Base-by-base conservation (phyloP, 53 echinoderm and acorn worm genomes). In the Holothuria scabra region DNA sequence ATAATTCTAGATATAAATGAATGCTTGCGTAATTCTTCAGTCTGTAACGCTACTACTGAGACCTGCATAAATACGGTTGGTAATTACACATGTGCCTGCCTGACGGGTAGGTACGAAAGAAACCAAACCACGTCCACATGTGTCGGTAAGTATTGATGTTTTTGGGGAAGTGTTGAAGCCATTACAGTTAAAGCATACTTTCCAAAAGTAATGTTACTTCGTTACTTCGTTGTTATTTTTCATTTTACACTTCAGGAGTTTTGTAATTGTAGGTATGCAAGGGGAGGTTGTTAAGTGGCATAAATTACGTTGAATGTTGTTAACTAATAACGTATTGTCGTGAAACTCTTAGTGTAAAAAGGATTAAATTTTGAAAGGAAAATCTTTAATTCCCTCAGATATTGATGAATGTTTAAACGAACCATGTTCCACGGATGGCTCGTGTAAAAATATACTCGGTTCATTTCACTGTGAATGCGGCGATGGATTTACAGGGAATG, bases 331-430 rank as follows among this genome's bases (percentile, higher is more conserved):
- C 10, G 2, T 4, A 10, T 41, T 41, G 41, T 35, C 35, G 35
- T 4, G 3, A 35, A n/a, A n/a, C n/a, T n/a, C n/a, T n/a, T n/a
- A 6, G 35, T 35, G 3, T 35, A 6, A 10, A 41, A n/a, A n/a
- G n/a, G n/a, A n/a, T n/a, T n/a, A n/a, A n/a, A n/a, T n/a, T n/a
- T n/a, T n/a, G n/a, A n/a, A n/a, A n/a, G n/a, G n/a, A n/a, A n/a
- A n/a, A n/a, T n/a, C n/a, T n/a, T 80, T 48, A 34, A 23, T 38
- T 12, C 48, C 31, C 68, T n/a, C 68, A 94, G 95, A 95, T 76
- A 91, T 89, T 56, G 70, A 93, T 59, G 93, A 93, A 71, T 93
- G 93, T 70, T 87, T 84, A 48, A 16, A 69, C 19, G 66, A 89
- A 49, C 62, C 56, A 14, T 93, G 93, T 72, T 78, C 75, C 64